Evolutionary conservation across 1,140 invertebrate genomes (phyloP), one percentile per base, ranked within the genome.

Genomic region (Venturia canescens): DNA sequence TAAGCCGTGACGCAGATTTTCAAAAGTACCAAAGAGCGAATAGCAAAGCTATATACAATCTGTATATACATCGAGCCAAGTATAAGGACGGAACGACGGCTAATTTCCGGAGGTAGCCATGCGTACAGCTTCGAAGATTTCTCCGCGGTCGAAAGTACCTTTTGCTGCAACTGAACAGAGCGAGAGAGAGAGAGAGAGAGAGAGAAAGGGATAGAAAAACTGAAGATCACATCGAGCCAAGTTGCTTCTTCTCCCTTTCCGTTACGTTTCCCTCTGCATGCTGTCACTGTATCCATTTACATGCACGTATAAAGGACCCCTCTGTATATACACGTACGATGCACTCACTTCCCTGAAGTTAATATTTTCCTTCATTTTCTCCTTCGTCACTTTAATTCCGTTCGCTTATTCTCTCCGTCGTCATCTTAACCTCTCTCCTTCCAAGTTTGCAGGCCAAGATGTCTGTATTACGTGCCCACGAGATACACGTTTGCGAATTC

Each of bases 41-140:
- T 9, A n/a, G 13, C 27, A 67, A 34, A 21, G 18, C 5, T 21
- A 75, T 15, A 34, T 29, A 29, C 6, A n/a, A n/a, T n/a, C n/a
- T n/a, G 6, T 50, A 4, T 5, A 16, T 15, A 27, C 13, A 34
- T 34, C 38, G 18, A 48, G 34, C 18, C 1, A 44, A 60, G 57
- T n/a, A 50, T 15, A 16, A 80, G 50, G 44, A 53, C 77, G 77
- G 79, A 79, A 75, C 53, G 77, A 76, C 76, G 77, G 48, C 81
- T 82, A 82, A 82, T 82, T 82, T 82, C 81, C 81, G 81, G 77
- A 26, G 77, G 70, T 75, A 82, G 80, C 79, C 81, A 79, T 75
- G 81, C 69, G 69, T 79, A 67, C 23, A 66, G 57, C 50, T 74
- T 63, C 70, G 71, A 16, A 80, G 78, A 71, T 80, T 80, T 80